phyloP scores from a whole-genome alignment of 2,888 invertebrate species.

The Pristionchus exspectatus region DNA sequence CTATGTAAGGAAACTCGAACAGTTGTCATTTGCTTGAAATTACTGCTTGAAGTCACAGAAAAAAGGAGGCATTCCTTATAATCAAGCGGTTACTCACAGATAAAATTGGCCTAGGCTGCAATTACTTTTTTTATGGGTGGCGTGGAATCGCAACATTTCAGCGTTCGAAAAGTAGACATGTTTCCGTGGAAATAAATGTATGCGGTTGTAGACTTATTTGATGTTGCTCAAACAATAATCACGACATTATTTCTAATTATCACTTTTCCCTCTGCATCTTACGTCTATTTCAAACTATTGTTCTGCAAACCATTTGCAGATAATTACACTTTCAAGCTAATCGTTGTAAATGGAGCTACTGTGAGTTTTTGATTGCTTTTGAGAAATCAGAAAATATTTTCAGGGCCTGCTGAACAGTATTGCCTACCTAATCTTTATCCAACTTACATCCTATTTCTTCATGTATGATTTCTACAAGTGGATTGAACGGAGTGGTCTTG shows the following conservation, averaged over 20 bases:
- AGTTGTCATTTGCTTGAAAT: not conserved
- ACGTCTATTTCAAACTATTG: not conserved
- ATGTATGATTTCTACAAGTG: not conserved
- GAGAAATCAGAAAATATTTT: not conserved
- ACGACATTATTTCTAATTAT: not conserved
- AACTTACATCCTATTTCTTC: not conserved
- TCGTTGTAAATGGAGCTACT: not conserved
- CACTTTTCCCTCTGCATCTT: not conserved
- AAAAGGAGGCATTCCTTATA: not conserved
- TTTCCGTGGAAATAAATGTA: not conserved
- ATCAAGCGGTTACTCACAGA: not conserved
- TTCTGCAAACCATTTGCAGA: not conserved
- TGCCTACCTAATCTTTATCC: not conserved
- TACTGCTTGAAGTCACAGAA: not conserved
- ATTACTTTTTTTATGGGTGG: not conserved
- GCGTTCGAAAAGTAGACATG: not conserved
- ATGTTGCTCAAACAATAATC: not conserved
- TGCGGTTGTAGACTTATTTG: not conserved
- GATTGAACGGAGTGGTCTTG: not conserved
- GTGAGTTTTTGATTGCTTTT: not conserved
- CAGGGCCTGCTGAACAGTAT: not conserved
- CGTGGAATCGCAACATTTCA: not conserved
- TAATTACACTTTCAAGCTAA: constrained; percentile 30
- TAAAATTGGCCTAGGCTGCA: not conserved
- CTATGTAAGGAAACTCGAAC: not conserved